Percentiles rank a stretch among this genome's conserved stretches.
Conservation (phyloP, 2,888 invertebrate species). For the Nebria salina region DNA sequence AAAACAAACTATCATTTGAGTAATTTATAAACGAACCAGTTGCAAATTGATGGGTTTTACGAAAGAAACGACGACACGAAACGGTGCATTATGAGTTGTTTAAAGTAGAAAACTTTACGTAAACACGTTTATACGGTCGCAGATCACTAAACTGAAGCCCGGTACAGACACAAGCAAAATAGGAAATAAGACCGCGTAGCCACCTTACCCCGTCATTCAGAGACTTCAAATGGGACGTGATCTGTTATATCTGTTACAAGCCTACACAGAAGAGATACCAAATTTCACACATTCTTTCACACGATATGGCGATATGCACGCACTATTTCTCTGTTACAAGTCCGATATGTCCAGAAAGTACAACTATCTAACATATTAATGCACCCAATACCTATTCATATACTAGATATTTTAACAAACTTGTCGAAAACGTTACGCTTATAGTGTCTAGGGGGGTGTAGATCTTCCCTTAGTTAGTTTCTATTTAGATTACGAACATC, state of each 20-base stretch:
- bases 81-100: constrained; percentile 18
- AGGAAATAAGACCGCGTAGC: constrained; percentile 7
- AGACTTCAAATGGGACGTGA: constrained; percentile 18
- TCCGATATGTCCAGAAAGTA: too few relatives aligned
- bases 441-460: too few relatives aligned
- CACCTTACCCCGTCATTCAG: constrained; percentile 20
- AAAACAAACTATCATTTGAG: background rate
- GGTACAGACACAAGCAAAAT: constrained; percentile 39
- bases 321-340: background rate
- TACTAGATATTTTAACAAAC: too few relatives aligned
- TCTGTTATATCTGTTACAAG: constrained; percentile 15
- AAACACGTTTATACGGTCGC: background rate
- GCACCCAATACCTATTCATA: too few relatives aligned
- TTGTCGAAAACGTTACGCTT: too few relatives aligned
- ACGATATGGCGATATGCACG: background rate
- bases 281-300: constrained; percentile 1
- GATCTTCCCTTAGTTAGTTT: too few relatives aligned
- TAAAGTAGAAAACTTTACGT: background rate
- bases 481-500: background rate
- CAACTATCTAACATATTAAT: too few relatives aligned
- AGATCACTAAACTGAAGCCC: constrained; percentile 25
- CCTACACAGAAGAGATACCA: background rate
- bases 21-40: background rate
- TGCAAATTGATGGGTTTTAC: background rate
- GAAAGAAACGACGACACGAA: constrained; percentile 22